A percentile compares a stretch with the other conserved stretches of the same genome.
Evolutionary conservation across 2,797 vertebrate species (phyloP).

Genomic region (Pampus argenteus): DNA sequence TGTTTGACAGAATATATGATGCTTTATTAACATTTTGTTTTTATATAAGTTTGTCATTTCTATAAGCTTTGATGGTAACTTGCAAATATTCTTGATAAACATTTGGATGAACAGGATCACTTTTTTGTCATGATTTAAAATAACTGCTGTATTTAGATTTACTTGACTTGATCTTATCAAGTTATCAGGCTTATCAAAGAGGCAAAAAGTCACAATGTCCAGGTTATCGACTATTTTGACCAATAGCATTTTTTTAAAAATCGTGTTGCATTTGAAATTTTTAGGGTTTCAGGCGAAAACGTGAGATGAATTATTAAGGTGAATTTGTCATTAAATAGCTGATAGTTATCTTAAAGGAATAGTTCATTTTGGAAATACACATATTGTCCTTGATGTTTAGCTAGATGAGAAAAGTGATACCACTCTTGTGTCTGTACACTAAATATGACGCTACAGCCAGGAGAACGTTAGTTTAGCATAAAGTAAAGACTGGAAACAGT

Average conservation of each 20-base stretch:
- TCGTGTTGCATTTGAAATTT: conserved; percentile 5
- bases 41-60: conserved; percentile 58
- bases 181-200: conserved; percentile 3
- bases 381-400: neutral
- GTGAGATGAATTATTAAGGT: neutral
- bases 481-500: neutral
- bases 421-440: neutral
- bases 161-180: conserved; percentile 7
- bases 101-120: conserved; percentile 49
- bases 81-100: conserved; percentile 66
- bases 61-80: conserved; percentile 69
- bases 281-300: neutral
- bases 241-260: conserved; percentile 22
- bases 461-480: neutral
- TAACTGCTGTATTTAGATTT: conserved; percentile 25
- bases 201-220: conserved; percentile 24
- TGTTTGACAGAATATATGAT: conserved; percentile 60
- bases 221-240: conserved; percentile 19
- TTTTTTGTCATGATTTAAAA: conserved; percentile 46
- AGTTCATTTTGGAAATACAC: neutral
- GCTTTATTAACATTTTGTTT: conserved; percentile 52
- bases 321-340: conserved; percentile 5
- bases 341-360: neutral
- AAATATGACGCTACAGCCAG: neutral
- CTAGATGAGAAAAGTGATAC: neutral